A percentile compares a stretch with the other conserved stretches of the same genome.
Conservation (phyloP, 2,113 vertebrate genomes). For the Dendropsophus ebraccatus region DNA sequence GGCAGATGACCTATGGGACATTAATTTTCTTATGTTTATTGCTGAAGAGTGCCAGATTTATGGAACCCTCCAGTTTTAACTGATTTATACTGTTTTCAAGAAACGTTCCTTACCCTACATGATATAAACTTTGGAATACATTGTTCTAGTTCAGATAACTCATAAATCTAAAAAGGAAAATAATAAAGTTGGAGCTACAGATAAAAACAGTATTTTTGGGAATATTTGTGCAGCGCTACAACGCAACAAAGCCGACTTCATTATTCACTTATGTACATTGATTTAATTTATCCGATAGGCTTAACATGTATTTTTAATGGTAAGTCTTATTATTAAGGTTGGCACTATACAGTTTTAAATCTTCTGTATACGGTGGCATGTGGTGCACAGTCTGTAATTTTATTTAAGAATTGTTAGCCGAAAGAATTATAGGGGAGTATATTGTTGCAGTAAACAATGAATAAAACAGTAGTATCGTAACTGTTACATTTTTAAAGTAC, state of each 20-base stretch:
- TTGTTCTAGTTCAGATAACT: slow-evolving; percentile 52
- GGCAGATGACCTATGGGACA: slow-evolving; percentile 46
- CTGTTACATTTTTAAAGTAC: slow-evolving; percentile 10
- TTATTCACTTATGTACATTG: slow-evolving; percentile 32
- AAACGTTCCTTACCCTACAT: slow-evolving; percentile 41
- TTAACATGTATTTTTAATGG: slow-evolving; percentile 26
- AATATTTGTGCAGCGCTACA: background rate
- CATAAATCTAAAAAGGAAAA: slow-evolving; percentile 46
- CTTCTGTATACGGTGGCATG: background rate
- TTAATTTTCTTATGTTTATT: slow-evolving; percentile 57
- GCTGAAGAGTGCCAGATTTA: slow-evolving; percentile 35
- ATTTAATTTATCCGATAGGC: slow-evolving; percentile 7
- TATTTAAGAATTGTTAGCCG: slow-evolving; percentile 10
- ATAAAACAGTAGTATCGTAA: slow-evolving; percentile 17
- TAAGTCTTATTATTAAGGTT: slow-evolving; percentile 2
- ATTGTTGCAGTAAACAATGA: slow-evolving; percentile 4
- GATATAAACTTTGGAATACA: slow-evolving; percentile 50
- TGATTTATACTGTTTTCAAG: slow-evolving; percentile 56
- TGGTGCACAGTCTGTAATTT: background rate
- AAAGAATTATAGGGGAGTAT: background rate
- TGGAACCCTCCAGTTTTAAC: slow-evolving; percentile 39
- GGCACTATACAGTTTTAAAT: background rate
- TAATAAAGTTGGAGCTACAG: slow-evolving; percentile 26
- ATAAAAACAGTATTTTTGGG: slow-evolving; percentile 36
- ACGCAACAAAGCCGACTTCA: slow-evolving; percentile 14